These are phyloP conservation scores for Aphelinus atriplicis DNA, from an alignment of 1,140 invertebrate species.

Conservation along the genomic window DNA sequence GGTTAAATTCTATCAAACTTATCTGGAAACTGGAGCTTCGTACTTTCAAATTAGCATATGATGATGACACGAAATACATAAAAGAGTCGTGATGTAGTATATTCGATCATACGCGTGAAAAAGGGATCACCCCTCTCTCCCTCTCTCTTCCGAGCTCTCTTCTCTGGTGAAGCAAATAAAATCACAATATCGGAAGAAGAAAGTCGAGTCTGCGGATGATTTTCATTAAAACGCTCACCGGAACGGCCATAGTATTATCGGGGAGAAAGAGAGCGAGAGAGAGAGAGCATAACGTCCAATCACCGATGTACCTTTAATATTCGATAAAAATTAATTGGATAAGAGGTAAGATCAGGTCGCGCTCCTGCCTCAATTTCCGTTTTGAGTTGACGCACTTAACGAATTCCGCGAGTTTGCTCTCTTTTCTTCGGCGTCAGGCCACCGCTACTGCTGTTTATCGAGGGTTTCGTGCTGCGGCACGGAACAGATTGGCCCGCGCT, in stretches of 20 bases:
- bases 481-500: slow-evolving; percentile 19
- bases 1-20: too few relatives aligned
- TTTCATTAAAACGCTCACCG: neutral
- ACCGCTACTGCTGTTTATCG: slow-evolving; percentile 13
- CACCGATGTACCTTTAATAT: neutral
- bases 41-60: too few relatives aligned
- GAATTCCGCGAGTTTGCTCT: slow-evolving; percentile 29
- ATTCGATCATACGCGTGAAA: too few relatives aligned
- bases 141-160: too few relatives aligned
- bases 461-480: neutral
- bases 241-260: too few relatives aligned
- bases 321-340: slow-evolving; percentile 27
- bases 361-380: slow-evolving; percentile 23
- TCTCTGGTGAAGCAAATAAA: too few relatives aligned
- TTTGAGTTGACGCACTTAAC: slow-evolving; percentile 32
- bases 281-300: neutral
- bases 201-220: neutral
- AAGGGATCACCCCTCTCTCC: too few relatives aligned
- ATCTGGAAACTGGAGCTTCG: too few relatives aligned
- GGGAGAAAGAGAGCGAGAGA: too few relatives aligned
- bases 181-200: neutral
- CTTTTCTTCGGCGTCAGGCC: neutral
- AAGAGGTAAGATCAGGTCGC: neutral
- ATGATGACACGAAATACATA: too few relatives aligned
- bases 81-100: too few relatives aligned